Conservation (phyloP, 2,888 invertebrate species). For the Lasioglossum marginatum region DNA sequence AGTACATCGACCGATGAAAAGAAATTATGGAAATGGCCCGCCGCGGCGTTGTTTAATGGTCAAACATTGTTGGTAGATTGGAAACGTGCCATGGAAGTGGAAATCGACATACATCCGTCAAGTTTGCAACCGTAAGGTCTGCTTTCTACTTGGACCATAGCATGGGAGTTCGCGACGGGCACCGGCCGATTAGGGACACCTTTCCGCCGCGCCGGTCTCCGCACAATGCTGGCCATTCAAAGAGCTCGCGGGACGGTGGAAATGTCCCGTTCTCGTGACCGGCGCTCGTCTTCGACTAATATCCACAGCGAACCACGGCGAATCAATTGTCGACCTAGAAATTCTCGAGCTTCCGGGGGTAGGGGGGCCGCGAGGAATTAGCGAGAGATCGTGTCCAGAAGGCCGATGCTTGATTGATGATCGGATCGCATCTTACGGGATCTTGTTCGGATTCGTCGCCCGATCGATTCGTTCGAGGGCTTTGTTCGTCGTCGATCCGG, state of each 20-base stretch:
- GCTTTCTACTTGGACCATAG: conserved; percentile 26
- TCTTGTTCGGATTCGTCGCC: not conserved
- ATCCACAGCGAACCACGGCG: not conserved
- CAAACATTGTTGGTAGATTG: not conserved
- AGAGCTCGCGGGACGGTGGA: not conserved
- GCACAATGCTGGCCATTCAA: not conserved
- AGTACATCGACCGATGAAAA: not conserved
- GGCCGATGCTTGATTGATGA: not conserved
- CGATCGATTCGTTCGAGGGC: not conserved
- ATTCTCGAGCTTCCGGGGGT: not conserved
- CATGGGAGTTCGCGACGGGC: not conserved
- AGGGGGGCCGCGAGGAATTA: not conserved
- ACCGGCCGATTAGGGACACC: conserved; percentile 3
- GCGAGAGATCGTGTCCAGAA: not conserved
- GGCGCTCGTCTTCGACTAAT: not conserved
- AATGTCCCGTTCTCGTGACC: conserved; percentile 4
- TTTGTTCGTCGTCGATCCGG: not conserved
- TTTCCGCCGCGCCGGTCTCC: not conserved
- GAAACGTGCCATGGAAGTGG: not conserved
- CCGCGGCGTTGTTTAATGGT: not conserved
- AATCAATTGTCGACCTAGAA: conserved; percentile 1
- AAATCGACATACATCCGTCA: conserved; percentile 32
- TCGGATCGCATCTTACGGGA: not conserved
- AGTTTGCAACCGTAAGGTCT: conserved; percentile 21
- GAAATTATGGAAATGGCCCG: not conserved